phyloP scores from a whole-genome alignment of 2,888 invertebrate species.

The Aporophyla lueneburgensis region DNA sequence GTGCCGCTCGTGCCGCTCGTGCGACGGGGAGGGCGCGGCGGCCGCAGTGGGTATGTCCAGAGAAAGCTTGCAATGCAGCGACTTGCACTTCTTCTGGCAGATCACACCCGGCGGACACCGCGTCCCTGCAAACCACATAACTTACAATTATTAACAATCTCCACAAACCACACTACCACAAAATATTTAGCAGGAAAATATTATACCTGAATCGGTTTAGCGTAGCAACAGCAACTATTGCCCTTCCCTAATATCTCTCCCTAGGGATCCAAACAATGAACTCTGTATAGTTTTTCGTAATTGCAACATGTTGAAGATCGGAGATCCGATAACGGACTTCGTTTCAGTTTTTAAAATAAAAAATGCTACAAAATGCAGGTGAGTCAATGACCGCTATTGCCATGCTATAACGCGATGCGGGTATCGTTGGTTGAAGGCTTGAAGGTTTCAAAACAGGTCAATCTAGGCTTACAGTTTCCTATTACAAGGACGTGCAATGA shows the following conservation, averaged over 20 bases:
- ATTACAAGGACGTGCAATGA: too few species aligned
- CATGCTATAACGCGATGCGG: neutral
- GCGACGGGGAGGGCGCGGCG: neutral
- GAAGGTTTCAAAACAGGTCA: neutral
- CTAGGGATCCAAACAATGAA: neutral
- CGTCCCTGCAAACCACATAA: constrained; percentile 35
- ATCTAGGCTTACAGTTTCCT: neutral
- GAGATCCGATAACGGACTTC: too few species aligned
- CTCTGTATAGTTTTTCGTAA: neutral
- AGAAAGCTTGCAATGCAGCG: constrained; percentile 44
- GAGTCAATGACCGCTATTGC: neutral
- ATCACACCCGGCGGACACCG: constrained; percentile 59
- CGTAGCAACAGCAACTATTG: neutral
- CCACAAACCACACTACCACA: neutral
- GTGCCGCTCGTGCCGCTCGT: neutral
- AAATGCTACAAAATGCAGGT: neutral
- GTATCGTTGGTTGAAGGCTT: neutral
- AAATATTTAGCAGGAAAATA: neutral
- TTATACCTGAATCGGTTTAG: neutral
- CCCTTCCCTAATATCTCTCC: neutral
- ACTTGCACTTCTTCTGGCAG: constrained; percentile 27
- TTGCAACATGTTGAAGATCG: too few species aligned
- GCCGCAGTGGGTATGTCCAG: constrained; percentile 9
- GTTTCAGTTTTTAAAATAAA: neutral
- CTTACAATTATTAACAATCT: neutral